Percentiles rank a stretch among this genome's conserved stretches.
Evolutionary conservation across 2,888 invertebrate genomes (phyloP).

Genomic region (Drosophila austrosaltans): DNA sequence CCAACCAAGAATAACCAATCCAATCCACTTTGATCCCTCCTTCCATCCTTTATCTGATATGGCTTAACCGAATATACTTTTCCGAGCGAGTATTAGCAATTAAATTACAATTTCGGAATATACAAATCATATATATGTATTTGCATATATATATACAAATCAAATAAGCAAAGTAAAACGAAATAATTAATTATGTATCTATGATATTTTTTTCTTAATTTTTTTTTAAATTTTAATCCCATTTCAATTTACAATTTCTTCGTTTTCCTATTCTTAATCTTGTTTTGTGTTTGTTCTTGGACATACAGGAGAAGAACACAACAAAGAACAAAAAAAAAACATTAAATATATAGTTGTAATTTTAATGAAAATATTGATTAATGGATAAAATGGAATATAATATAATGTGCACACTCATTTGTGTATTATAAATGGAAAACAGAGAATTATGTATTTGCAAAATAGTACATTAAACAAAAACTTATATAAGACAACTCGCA

Average conservation of each 20-base stretch:
- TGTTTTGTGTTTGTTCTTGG: conserved; percentile 21
- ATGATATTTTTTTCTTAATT: conserved; percentile 28
- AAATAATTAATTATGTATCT: conserved; percentile 53
- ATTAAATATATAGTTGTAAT: conserved; percentile 52
- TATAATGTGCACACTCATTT: conserved; percentile 45
- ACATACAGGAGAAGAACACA: conserved; percentile 42
- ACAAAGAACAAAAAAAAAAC: conserved; percentile 36
- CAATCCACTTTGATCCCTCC: conserved; percentile 10
- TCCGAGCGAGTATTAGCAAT: conserved; percentile 65
- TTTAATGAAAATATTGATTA: conserved; percentile 33
- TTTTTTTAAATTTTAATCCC: conserved; percentile 34
- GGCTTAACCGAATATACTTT: background rate
- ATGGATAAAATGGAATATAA: conserved; percentile 37
- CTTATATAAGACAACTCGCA: conserved; percentile 48
- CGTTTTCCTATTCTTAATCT: conserved; percentile 19
- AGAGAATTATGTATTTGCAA: conserved; percentile 62
- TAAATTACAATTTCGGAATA: conserved; percentile 70
- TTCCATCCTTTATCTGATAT: conserved; percentile 1
- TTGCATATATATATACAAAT: conserved; percentile 1
- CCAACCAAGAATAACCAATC: background rate
- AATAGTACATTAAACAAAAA: conserved; percentile 65
- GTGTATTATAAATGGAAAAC: conserved; percentile 64
- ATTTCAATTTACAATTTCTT: conserved; percentile 38
- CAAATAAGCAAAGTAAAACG: background rate
- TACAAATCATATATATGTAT: conserved; percentile 63